phyloP scores from a whole-genome alignment of 2,888 invertebrate species.

The Beris chalybata region DNA sequence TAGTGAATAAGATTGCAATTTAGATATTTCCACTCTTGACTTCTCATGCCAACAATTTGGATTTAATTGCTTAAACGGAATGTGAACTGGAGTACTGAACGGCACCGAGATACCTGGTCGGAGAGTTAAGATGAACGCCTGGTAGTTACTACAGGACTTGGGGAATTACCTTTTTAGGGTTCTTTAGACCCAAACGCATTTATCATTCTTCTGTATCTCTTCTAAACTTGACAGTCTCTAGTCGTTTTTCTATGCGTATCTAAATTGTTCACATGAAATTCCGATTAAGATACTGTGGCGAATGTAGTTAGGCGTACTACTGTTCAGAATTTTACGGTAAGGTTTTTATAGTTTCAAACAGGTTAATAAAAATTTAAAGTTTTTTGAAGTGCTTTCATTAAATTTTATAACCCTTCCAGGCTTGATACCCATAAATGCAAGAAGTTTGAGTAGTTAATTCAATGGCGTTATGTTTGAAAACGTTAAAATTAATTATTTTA shows the following conservation, averaged over 20 bases:
- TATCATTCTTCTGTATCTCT: constrained; percentile 15
- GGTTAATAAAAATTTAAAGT: too few relatives aligned
- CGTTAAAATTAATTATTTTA: too few relatives aligned
- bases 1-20: constrained; percentile 38
- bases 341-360: too few relatives aligned
- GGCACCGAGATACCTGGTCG: constrained; percentile 1
- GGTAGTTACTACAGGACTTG: not conserved
- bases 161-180: constrained; percentile 17
- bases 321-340: too few relatives aligned
- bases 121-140: constrained; percentile 1
- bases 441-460: too few relatives aligned
- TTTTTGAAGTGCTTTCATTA: too few relatives aligned
- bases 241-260: not conserved
- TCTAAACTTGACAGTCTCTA: constrained; percentile 14
- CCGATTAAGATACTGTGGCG: too few relatives aligned
- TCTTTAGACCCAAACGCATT: constrained; percentile 10
- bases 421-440: too few relatives aligned
- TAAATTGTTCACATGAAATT: too few relatives aligned
- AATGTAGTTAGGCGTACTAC: too few relatives aligned
- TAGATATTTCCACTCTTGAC: constrained; percentile 37
- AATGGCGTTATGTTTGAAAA: too few relatives aligned
- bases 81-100: constrained; percentile 22
- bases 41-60: constrained; percentile 38
- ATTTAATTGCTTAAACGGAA: constrained; percentile 37
- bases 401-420: too few relatives aligned